Base-by-base conservation (phyloP, 2,113 vertebrate genomes). In the Argyrosomus japonicus region DNA sequence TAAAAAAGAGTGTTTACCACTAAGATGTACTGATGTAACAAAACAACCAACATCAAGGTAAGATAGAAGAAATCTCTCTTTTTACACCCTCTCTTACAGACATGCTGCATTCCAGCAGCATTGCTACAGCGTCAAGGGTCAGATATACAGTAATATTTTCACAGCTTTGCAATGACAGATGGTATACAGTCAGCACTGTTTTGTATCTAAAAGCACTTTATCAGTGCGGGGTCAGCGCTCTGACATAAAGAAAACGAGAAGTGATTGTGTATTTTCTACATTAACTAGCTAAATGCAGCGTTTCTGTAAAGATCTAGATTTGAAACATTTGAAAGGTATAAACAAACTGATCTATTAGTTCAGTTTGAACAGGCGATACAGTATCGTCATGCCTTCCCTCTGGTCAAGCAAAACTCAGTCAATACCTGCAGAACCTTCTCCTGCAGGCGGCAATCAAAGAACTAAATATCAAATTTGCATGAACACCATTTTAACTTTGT, bases 391-490 rank as follows among this genome's bases (percentile, higher is more conserved):
- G 2, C 29, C 50, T 48, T 36, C 7, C 17, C 70, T 57, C 19
- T 21, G 13, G 54, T 21, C 2, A 5, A 58, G 61, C 50, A 36
- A 32, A 51, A 61, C 19, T 6, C n/a, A 54, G 53, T 40, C 45
- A 65, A 69, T 56, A 60, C 61, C 68, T 60, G 50, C 56, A 75
- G 36, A 50, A 27, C 12, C 58, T 62, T 62, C 25, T 72, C 50
- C 80, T 18, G 50, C 25, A 18, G 27, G 47, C 68, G 19, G 43
- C 25, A 65, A 79, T 73, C 71, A 85, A 25, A 75, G 7, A 27
- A 50, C 36, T 36, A 29, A 77, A 77, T 17, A 67, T 73, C 69
- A 71, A 63, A 77, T 82, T 54, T 77, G 63, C 67, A 50, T 57
- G 2, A 71, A 29, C 23, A 64, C 45, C 50, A 76, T 79, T 79